These are phyloP conservation scores for Dinoponera quadriceps DNA, from an alignment of 1,140 invertebrate genomes.

Conservation along the genomic window DNA sequence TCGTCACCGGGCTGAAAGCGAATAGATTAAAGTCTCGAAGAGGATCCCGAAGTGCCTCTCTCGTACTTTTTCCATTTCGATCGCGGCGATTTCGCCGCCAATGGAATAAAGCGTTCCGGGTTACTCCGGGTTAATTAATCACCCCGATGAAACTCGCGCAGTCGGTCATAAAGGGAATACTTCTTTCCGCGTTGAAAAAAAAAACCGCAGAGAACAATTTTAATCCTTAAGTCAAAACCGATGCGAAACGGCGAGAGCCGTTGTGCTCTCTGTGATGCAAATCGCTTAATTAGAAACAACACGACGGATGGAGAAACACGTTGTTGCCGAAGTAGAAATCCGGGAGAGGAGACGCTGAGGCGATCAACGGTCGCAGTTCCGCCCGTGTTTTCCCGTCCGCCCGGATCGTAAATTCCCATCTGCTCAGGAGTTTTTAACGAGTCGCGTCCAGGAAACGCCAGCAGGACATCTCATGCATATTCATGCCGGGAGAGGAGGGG, in stretches of 20 bases:
- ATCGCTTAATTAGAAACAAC: conserved; percentile 8
- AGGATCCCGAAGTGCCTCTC: not conserved
- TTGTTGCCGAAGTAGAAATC: not conserved
- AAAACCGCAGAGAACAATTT: not conserved
- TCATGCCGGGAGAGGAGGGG: conserved; percentile 13
- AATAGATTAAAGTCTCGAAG: conserved; percentile 4
- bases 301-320: not conserved
- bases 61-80: conserved; percentile 11
- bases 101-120: not conserved
- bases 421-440: conserved; percentile 35
- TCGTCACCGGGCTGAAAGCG: not conserved
- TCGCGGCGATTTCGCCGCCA: not conserved
- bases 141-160: not conserved
- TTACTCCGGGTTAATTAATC: conserved; percentile 12
- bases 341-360: not conserved
- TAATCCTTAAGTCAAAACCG: not conserved
- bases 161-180: too few relatives aligned
- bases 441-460: not conserved
- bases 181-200: not conserved
- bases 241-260: not conserved
- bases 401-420: conserved; percentile 39
- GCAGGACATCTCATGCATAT: conserved; percentile 48
- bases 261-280: conserved; percentile 1
- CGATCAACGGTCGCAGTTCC: not conserved
- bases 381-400: not conserved